Percentiles rank a stretch among this genome's conserved stretches.
Conservation (phyloP, 2,888 invertebrate genomes). For the Andrena hattorfiana region DNA sequence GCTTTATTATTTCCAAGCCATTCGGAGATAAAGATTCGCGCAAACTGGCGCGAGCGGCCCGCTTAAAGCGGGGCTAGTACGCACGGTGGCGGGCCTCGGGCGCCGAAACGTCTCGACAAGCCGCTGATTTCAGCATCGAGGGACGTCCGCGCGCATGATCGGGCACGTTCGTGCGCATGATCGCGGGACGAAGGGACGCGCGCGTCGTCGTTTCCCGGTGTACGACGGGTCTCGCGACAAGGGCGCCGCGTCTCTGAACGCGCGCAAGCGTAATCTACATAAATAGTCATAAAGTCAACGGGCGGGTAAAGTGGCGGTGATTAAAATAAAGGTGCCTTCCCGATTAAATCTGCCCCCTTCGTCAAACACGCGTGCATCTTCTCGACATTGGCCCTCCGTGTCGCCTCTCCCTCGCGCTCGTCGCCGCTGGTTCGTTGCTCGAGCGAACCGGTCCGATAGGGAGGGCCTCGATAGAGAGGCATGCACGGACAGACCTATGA, state of each 20-base stretch:
- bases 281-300: slow-evolving; percentile 73
- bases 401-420: not conserved
- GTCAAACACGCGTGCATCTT: slow-evolving; percentile 8
- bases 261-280: slow-evolving; percentile 65
- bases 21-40: slow-evolving; percentile 37
- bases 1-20: slow-evolving; percentile 28
- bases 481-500: slow-evolving; percentile 10
- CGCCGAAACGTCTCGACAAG: slow-evolving; percentile 28
- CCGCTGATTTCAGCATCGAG: slow-evolving; percentile 16
- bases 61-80: not conserved
- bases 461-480: slow-evolving; percentile 19
- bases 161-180: not conserved
- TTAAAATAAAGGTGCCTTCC: slow-evolving; percentile 64
- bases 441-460: slow-evolving; percentile 36
- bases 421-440: not conserved
- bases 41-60: slow-evolving; percentile 20
- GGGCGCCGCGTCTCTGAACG: not conserved
- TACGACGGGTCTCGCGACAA: not conserved
- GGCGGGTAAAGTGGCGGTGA: slow-evolving; percentile 65
- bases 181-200: not conserved
- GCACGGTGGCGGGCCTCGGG: slow-evolving; percentile 18
- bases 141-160: not conserved
- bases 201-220: slow-evolving; percentile 2
- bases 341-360: slow-evolving; percentile 46
- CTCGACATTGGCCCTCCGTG: too few species aligned